Percentiles rank a stretch among this genome's conserved stretches.
Conservation (phyloP, 2,113 vertebrate genomes). For the Ceratotherium simum region DNA sequence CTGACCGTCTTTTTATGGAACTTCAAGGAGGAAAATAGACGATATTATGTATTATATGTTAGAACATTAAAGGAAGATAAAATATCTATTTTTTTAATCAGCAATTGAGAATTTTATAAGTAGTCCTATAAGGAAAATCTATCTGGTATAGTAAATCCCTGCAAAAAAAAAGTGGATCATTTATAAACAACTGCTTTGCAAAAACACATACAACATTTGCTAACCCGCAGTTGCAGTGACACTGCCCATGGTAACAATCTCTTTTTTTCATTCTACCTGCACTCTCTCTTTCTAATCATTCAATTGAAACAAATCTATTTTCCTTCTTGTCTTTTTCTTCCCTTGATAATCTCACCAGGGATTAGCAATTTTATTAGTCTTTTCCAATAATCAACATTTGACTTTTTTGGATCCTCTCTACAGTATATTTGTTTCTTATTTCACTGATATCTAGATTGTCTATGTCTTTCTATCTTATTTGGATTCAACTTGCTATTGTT, state of each 20-base stretch:
- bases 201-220: neutral
- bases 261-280: neutral
- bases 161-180: neutral
- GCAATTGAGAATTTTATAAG: neutral
- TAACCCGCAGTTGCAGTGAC: neutral
- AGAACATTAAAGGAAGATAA: neutral
- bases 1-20: neutral
- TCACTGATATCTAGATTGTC: neutral
- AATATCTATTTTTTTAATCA: neutral
- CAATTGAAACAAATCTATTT: neutral
- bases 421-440: neutral
- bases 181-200: constrained; percentile 35
- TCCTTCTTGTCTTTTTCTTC: neutral
- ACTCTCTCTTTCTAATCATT: neutral
- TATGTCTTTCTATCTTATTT: neutral
- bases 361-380: neutral
- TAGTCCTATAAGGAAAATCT: neutral
- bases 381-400: neutral
- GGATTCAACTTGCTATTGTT: neutral
- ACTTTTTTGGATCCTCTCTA: neutral
- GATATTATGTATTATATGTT: neutral
- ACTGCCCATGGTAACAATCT: neutral
- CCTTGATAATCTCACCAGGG: neutral
- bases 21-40: neutral
- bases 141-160: neutral